Base-by-base conservation (phyloP, 2,888 invertebrate species). In the Eupithecia subfuscata region DNA sequence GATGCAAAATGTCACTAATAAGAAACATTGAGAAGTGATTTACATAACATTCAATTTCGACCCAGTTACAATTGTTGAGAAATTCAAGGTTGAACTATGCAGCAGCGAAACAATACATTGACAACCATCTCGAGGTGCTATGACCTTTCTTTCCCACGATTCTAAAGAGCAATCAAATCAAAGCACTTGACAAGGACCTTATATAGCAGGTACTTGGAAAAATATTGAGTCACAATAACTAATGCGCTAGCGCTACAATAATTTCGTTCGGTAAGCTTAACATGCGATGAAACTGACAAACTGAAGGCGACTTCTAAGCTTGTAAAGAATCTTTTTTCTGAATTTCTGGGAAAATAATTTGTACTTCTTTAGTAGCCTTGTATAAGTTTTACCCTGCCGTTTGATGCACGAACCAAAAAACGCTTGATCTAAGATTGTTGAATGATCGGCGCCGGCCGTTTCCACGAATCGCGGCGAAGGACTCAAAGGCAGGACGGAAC, bases 391-490 rank as follows among this genome's bases (percentile, higher is more conserved):
- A 74, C 67, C 68, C 40, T 69, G 65, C 34, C 60, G 48, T 63
- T 60, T 68, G n/a, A 63, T 11, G 34, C n/a, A 34, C 67, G 9
- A 56, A 43, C 74, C 67, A 45, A 64, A 48, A 45, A 67, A 65
- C 67, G 56, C 60, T 45, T 30, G 52, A 71, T 72, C 72, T 71
- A 82, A 90, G 89, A 91, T 91, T 91, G 91, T 88, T 90, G 90
- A 92, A 90, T 90, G 90, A 92, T 90, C 89, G 86, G 84, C 83
- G 85, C 86, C 83, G 84, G 84, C 86, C 83, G 84, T 87, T 92
- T 90, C 92, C 85, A 83, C 92, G 93, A 93, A 92, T 84, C 79
- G 91, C 93, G 91, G 92, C 90, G 83, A 87, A 86, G 79, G 83
- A 81, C 87, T 90, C 92, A 93, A 93, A 94, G 90, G 89, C 88